Evolutionary conservation across 1,140 invertebrate species (phyloP).

Genomic region (Thalassaphorura encarpata): DNA sequence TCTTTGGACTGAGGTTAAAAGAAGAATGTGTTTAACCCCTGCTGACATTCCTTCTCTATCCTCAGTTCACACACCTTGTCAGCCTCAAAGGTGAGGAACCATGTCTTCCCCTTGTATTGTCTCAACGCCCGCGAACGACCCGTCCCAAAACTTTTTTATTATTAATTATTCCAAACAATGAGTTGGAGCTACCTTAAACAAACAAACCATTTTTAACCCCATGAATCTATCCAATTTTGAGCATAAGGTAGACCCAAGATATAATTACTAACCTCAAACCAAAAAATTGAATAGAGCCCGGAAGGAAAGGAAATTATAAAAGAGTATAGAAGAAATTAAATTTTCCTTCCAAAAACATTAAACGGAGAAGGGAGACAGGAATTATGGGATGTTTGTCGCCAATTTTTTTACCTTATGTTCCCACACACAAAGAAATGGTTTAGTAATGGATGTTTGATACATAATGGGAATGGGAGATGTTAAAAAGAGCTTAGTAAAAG

Average conservation of each 20-base stretch:
- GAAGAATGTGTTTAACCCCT: conserved; percentile 31
- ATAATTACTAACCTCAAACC: not conserved
- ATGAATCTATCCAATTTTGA: no score
- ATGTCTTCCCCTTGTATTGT: no score
- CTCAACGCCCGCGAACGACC: no score
- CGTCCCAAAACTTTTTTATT: no score
- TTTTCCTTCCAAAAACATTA: no score
- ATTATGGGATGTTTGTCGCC: conserved; percentile 21
- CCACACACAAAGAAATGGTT: not conserved
- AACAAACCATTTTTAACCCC: no score
- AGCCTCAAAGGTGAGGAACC: conserved; percentile 5
- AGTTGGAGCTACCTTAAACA: no score
- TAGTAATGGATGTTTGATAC: no score
- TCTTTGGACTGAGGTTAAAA: conserved; percentile 13
- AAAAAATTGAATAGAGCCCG: not conserved
- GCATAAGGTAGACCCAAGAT: no score
- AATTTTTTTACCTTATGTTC: conserved; percentile 16
- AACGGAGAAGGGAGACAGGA: not conserved
- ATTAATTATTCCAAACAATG: conserved; percentile 3
- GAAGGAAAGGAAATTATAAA: not conserved
- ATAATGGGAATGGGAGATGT: no score
- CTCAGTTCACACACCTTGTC: conserved; percentile 18
- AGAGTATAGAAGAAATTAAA: no score
- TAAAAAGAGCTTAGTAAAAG: no score
- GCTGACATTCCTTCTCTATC: conserved; percentile 30